Conservation (phyloP, 1,140 invertebrate genomes). For the Caerostris darwini region DNA sequence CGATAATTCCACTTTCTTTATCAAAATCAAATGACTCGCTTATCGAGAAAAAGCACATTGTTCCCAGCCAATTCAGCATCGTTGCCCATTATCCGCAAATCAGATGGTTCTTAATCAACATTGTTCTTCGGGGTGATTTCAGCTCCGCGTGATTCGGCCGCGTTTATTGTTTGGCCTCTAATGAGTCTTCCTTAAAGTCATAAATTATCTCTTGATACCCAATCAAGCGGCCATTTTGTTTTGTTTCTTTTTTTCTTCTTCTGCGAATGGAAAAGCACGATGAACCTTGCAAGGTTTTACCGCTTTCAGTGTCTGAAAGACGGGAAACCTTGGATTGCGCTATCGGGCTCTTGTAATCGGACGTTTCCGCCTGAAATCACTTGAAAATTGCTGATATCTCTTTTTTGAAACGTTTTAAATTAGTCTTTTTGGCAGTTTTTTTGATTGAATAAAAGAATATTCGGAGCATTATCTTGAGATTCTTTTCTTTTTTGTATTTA, state of each 20-base stretch:
- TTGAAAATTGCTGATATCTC: background rate
- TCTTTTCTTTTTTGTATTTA: too few species aligned
- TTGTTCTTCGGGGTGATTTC: background rate
- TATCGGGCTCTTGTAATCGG: background rate
- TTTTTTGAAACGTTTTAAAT: background rate
- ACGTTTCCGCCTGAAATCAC: background rate
- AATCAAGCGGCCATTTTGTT: background rate
- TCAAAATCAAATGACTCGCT: background rate
- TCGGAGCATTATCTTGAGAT: background rate
- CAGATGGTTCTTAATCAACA: background rate
- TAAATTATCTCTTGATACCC: background rate
- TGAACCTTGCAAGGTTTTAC: background rate
- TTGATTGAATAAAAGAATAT: background rate
- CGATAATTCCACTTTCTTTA: background rate
- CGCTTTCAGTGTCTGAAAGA: background rate
- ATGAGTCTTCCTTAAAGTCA: background rate
- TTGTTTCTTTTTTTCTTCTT: background rate
- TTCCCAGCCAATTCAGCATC: background rate
- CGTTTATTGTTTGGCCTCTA: background rate
- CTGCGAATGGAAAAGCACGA: background rate
- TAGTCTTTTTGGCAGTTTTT: background rate
- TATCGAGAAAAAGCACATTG: background rate
- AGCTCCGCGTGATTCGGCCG: background rate
- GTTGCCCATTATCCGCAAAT: background rate
- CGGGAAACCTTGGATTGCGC: background rate